phyloP scores from a whole-genome alignment of 2,888 invertebrate genomes.

The Acleris emargana region DNA sequence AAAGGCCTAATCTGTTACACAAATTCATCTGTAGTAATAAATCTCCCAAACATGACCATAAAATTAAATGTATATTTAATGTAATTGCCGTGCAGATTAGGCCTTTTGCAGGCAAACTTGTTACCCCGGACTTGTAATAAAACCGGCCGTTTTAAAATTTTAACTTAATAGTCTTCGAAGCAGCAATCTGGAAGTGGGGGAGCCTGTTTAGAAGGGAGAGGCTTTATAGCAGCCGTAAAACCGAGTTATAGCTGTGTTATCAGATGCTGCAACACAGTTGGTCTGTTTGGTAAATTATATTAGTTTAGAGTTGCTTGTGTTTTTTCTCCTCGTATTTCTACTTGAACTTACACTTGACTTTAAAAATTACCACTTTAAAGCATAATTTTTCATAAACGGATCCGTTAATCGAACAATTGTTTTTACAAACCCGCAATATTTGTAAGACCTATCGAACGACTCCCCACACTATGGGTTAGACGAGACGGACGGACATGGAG shows the following conservation, averaged over 20 bases:
- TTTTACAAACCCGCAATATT: no score
- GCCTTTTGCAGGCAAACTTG: background rate
- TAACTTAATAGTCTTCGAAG: slow-evolving; percentile 19
- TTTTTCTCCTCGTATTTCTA: no score
- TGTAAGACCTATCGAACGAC: no score
- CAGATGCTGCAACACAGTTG: slow-evolving; percentile 43
- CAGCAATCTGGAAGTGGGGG: slow-evolving; percentile 29
- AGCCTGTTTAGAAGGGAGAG: slow-evolving; percentile 22
- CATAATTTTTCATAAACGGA: no score
- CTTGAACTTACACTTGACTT: no score
- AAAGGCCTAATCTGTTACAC: no score
- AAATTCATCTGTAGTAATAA: background rate
- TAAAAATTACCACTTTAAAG: no score
- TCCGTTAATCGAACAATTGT: no score
- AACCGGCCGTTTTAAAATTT: slow-evolving; percentile 34
- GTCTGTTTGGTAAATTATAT: slow-evolving; percentile 36
- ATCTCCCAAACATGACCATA: background rate
- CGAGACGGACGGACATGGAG: no score
- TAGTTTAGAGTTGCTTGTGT: background rate
- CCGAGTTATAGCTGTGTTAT: slow-evolving; percentile 53
- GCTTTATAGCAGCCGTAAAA: slow-evolving; percentile 51
- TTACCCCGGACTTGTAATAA: slow-evolving; percentile 9
- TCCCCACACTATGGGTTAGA: no score
- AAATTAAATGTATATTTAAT: background rate
- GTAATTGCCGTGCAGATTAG: background rate